A percentile compares a stretch with the other conserved stretches of the same genome.
These are phyloP conservation scores for Cercopithecus mona DNA, from an alignment of 2,113 vertebrate genomes.

Conservation along the genomic window DNA sequence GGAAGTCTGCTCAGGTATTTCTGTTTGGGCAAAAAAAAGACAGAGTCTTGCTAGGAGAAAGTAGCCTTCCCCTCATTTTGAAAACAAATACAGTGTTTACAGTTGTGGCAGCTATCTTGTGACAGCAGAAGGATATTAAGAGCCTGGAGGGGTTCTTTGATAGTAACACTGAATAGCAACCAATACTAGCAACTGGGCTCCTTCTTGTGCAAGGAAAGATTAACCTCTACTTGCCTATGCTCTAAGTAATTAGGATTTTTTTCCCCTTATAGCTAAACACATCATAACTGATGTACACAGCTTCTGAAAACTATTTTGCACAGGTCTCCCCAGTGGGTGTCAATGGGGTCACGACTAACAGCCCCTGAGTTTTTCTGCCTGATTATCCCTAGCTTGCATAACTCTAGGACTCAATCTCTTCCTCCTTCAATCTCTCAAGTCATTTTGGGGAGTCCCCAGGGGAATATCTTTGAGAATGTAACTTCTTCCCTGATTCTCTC, in stretches of 20 bases:
- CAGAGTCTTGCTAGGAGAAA: slow-evolving; percentile 36
- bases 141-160: slow-evolving; percentile 42
- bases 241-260: neutral
- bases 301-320: neutral
- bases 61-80: slow-evolving; percentile 14
- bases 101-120: slow-evolving; percentile 40
- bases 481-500: neutral
- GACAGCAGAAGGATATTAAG: slow-evolving; percentile 53
- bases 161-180: slow-evolving; percentile 47
- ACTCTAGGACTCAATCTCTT: neutral
- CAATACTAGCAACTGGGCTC: slow-evolving; percentile 12
- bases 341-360: neutral
- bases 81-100: slow-evolving; percentile 38
- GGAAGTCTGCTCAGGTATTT: neutral
- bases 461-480: neutral
- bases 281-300: neutral
- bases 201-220: neutral
- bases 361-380: neutral
- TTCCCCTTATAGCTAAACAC: neutral
- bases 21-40: neutral
- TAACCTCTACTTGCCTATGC: neutral
- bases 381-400: neutral
- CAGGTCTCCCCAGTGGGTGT: neutral
- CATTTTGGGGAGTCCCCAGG: neutral
- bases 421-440: neutral